These are phyloP conservation scores for Neuroterus valhalla DNA, from an alignment of 1,140 invertebrate genomes.

Conservation along the genomic window DNA sequence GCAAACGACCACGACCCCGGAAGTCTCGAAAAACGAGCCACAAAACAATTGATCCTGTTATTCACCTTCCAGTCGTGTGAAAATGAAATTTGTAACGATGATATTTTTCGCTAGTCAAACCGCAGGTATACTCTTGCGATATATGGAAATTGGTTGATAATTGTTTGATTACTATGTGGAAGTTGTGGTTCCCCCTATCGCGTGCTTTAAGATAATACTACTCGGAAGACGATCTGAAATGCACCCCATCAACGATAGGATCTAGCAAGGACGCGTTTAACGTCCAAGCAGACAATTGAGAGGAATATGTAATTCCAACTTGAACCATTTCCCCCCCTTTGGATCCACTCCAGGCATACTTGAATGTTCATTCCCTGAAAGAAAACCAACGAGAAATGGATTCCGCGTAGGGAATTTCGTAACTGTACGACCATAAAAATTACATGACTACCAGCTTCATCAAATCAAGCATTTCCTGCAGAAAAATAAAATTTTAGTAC, in stretches of 20 bases:
- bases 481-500: too few relatives aligned
- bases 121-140: too few relatives aligned
- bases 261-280: neutral
- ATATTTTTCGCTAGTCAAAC: too few relatives aligned
- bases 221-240: constrained; percentile 1
- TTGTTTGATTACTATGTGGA: neutral
- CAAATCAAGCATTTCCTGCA: too few relatives aligned
- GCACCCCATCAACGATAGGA: neutral
- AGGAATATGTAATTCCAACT: neutral
- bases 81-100: too few relatives aligned
- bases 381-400: neutral
- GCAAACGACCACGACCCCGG: neutral
- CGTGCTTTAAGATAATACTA: neutral
- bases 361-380: neutral
- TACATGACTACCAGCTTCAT: too few relatives aligned
- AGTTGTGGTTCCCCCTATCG: neutral
- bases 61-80: too few relatives aligned
- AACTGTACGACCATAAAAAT: too few relatives aligned
- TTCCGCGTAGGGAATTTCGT: too few relatives aligned
- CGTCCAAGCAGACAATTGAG: neutral
- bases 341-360: neutral
- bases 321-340: neutral
- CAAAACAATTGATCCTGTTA: neutral
- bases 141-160: neutral
- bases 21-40: neutral